Conservation (phyloP, 2,113 vertebrate genomes). For the Leptocoma aspasia region DNA sequence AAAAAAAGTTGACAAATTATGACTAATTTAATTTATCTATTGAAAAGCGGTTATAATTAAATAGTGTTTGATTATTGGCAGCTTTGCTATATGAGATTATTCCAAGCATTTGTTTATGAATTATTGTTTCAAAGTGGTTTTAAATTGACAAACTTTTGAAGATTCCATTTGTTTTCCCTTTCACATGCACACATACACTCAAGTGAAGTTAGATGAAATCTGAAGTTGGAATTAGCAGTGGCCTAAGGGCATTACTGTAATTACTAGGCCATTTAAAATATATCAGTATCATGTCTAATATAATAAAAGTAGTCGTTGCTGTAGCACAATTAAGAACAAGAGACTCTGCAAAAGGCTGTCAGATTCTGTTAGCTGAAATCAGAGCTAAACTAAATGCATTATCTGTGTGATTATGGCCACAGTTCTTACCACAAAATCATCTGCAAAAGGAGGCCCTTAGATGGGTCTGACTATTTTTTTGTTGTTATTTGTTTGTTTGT, state of each 20-base stretch:
- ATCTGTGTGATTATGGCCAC: not conserved
- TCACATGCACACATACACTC: not conserved
- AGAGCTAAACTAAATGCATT: not conserved
- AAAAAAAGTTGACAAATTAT: not conserved
- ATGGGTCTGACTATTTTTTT: not conserved
- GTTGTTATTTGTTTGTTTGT: not conserved
- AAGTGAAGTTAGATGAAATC: not conserved
- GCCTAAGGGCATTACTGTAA: conserved; percentile 27
- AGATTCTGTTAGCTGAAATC: conserved; percentile 42
- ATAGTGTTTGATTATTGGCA: not conserved
- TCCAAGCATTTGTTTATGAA: not conserved
- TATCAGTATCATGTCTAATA: conserved; percentile 50
- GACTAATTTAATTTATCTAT: not conserved
- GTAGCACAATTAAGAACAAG: conserved; percentile 22
- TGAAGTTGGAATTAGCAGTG: conserved; percentile 16
- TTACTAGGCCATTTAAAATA: conserved; percentile 49
- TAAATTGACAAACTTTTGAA: not conserved
- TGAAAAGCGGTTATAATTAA: not conserved
- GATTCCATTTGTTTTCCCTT: not conserved
- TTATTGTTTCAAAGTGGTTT: not conserved
- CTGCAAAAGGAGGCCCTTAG: not conserved
- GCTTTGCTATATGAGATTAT: not conserved
- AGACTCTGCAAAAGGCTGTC: conserved; percentile 30
- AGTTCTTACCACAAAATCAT: not conserved
- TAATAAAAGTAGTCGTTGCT: conserved; percentile 24